Evolutionary conservation across 2,113 vertebrate genomes (phyloP).

Genomic region (Mugil cephalus): DNA sequence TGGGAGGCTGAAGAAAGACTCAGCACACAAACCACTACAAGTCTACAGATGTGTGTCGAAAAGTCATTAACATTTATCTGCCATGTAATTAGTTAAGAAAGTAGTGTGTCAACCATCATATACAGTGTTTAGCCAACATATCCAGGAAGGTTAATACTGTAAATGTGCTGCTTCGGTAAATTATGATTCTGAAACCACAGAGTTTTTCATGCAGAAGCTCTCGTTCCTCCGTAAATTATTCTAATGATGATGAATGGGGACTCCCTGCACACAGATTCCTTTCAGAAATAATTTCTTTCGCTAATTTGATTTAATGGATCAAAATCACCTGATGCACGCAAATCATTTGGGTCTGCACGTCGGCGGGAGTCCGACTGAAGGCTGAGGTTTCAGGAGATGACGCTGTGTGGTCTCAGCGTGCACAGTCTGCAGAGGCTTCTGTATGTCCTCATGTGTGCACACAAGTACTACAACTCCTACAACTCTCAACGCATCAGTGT

Average conservation of each 20-base stretch:
- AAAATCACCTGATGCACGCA: conserved; percentile 61
- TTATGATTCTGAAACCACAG: conserved; percentile 37
- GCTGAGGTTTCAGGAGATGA: neutral
- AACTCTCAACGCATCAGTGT: neutral
- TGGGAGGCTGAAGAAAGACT: too few relatives aligned
- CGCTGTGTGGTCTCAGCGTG: conserved; percentile 5
- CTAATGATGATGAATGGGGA: conserved; percentile 65
- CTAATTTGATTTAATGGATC: conserved; percentile 53
- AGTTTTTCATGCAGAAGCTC: conserved; percentile 31
- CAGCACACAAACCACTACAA: too few relatives aligned
- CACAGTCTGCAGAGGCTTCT: neutral
- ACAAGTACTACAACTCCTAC: too few relatives aligned
- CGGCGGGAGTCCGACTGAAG: conserved; percentile 2
- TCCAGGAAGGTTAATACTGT: conserved; percentile 23
- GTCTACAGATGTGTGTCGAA: too few relatives aligned
- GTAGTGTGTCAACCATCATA: neutral
- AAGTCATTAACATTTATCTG: too few relatives aligned
- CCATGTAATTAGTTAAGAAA: neutral
- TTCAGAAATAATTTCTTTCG: conserved; percentile 49
- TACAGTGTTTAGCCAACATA: neutral
- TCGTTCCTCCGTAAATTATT: conserved; percentile 33
- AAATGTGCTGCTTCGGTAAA: conserved; percentile 1
- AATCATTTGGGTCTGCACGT: conserved; percentile 49
- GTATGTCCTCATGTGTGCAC: too few relatives aligned
- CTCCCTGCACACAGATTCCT: conserved; percentile 23